phyloP scores from a whole-genome alignment of 1,140 invertebrate species.

The Drosophila busckii region DNA sequence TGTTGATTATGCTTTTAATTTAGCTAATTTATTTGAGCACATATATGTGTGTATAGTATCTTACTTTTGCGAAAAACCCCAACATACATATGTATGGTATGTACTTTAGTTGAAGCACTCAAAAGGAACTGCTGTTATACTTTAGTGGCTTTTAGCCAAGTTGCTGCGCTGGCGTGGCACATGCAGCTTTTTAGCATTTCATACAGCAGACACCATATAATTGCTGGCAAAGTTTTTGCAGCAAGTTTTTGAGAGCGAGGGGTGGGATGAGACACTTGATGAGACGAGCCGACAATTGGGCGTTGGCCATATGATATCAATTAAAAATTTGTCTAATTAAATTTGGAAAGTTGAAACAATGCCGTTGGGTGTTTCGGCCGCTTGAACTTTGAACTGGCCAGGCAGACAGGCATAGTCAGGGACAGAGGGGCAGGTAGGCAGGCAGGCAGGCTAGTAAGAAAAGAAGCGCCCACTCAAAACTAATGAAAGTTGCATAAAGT shows the following conservation, averaged over 20 bases:
- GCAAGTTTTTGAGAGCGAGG: slow-evolving; percentile 1
- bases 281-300: slow-evolving; percentile 38
- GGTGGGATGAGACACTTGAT: too few species aligned
- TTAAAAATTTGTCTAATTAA: slow-evolving; percentile 77
- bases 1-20: too few species aligned
- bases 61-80: too few species aligned
- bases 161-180: too few species aligned
- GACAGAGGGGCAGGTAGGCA: neutral
- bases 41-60: too few species aligned
- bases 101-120: too few species aligned
- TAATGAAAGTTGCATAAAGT: slow-evolving; percentile 48
- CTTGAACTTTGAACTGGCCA: slow-evolving; percentile 48
- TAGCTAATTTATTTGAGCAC: too few species aligned
- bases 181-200: slow-evolving; percentile 11
- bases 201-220: slow-evolving; percentile 38
- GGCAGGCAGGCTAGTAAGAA: slow-evolving; percentile 12
- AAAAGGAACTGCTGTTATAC: too few species aligned
- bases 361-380: slow-evolving; percentile 50
- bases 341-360: slow-evolving; percentile 70
- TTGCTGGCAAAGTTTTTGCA: slow-evolving; percentile 42
- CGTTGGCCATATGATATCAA: slow-evolving; percentile 73
- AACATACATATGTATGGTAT: too few species aligned
- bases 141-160: too few species aligned
- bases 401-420: neutral
- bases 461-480: slow-evolving; percentile 48